Base-by-base conservation (phyloP, 1,140 invertebrate species). In the Drosophila tropicalis region DNA sequence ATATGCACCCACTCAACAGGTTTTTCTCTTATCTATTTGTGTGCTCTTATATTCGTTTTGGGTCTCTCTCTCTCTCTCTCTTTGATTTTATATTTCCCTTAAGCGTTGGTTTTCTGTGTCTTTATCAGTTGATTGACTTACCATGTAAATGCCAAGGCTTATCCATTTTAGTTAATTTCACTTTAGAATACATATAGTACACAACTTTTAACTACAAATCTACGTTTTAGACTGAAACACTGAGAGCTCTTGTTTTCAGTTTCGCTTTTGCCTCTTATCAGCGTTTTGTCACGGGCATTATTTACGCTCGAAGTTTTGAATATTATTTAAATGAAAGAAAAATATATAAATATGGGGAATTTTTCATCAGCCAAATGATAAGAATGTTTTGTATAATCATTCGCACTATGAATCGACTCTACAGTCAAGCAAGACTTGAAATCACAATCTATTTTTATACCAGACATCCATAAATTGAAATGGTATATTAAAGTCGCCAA, bases 221-320 rank as follows among this genome's bases (percentile, higher is more conserved):
- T 56, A 51, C 64, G 61, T 67, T 67, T 67, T 19, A 70, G 47
- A 87, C 83, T 86, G 67, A 22, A 7, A 41, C 32, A 5, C 29
- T 0, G 29, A 29, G 5, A 29, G 5, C 29, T 5, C 5, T 56
- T 47, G 51, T 10, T 19, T 62, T 62, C 29, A 15, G n/a, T 69
- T 32, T 22, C 40, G 61, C 17, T 57, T 13, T 17, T 15, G 44
- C 9, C n/a, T 47, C 68, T 58, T 57, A 36, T 36, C 34, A 36
- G 34, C 9, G 34, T 51, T 22, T 51, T 22, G 44, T 12, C 6
- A 12, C n/a, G 22, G 44, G 9, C 15, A 51, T 51, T 51, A 51
- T 51, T 51, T 51, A 22, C 17, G 15, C 17, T 22, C 44, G 25
- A 51, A 19, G 39, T 22, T 34, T 62, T 34, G 12, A 36, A 36